Base-by-base conservation (phyloP, 2,113 vertebrate species). In the Epinephelus lanceolatus region DNA sequence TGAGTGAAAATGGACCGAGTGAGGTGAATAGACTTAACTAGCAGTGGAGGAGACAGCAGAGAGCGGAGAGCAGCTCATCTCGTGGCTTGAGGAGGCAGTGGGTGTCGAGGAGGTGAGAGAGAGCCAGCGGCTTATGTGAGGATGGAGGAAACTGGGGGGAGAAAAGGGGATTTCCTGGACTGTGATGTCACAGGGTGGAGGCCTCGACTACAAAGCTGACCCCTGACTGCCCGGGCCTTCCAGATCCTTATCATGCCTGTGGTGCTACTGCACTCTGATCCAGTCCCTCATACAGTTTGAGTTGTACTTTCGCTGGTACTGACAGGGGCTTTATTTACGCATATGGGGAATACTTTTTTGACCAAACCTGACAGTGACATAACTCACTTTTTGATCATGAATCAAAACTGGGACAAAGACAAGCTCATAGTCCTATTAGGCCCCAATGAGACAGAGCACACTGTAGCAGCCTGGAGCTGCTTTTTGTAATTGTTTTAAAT, bases 171-270 rank as follows among this genome's bases (percentile, higher is more conserved):
- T 70, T 82, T 84, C 85, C 70, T 76, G 74, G 23, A 19, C 18
- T 47, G 62, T 80, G 83, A 81, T 71, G 76, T 87, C 84, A 86
- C 72, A 42, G 52, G 80, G 65, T 37, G 66, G 76, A 49, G 83
- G 57, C 52, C 76, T 70, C 1, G 2, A 69, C 52, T 80, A 71
- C 66, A 88, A 88, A 84, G 80, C 79, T 78, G 59, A 81, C 51
- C 77, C 60, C 65, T 21, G 77, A 30, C 66, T 83, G 75, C 60
- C 63, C 23, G 6, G 62, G 42, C 77, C 47, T 45, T 9, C 53
- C 8, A 76, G 81, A 86, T 78, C 59, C 57, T 70, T 71, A 77
- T 67, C 83, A 25, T 18, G 13, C 21, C 21, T 12, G 72, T 51
- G 19, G 45, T 71, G 53, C 68, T 49, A 53, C 70, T 23, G 27